A percentile compares a stretch with the other conserved stretches of the same genome.
Conservation (phyloP, 2,797 vertebrate species). For the Rhabdomys pumilio region DNA sequence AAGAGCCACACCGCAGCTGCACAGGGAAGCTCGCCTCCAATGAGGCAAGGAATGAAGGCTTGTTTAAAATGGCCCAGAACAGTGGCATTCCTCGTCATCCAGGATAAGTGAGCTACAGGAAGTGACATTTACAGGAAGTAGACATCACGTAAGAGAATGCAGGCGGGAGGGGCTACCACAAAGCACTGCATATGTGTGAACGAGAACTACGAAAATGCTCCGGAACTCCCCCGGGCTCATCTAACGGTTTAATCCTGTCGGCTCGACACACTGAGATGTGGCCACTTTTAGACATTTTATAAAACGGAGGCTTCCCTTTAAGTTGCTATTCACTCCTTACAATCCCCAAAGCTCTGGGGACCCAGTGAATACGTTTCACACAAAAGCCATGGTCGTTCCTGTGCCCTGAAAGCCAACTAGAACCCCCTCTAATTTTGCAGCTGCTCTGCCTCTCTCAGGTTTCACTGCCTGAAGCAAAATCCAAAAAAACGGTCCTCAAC, state of each 20-base stretch:
- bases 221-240: background rate
- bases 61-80: background rate
- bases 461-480: background rate
- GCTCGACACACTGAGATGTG: background rate
- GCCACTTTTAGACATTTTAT: background rate
- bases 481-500: background rate
- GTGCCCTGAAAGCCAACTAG: background rate
- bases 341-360: background rate
- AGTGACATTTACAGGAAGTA: background rate
- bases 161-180: background rate
- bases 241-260: background rate
- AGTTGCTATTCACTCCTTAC: too few relatives aligned
- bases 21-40: too few relatives aligned
- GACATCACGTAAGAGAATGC: fast-evolving
- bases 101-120: background rate
- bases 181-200: background rate
- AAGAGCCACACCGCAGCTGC: background rate
- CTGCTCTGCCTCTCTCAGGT: background rate
- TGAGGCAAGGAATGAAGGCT: background rate
- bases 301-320: background rate
- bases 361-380: background rate
- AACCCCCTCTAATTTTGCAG: background rate
- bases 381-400: background rate
- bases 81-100: background rate
- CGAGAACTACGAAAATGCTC: background rate